Evolutionary conservation across 2,888 invertebrate species (phyloP).

Genomic region (Nezara viridula): DNA sequence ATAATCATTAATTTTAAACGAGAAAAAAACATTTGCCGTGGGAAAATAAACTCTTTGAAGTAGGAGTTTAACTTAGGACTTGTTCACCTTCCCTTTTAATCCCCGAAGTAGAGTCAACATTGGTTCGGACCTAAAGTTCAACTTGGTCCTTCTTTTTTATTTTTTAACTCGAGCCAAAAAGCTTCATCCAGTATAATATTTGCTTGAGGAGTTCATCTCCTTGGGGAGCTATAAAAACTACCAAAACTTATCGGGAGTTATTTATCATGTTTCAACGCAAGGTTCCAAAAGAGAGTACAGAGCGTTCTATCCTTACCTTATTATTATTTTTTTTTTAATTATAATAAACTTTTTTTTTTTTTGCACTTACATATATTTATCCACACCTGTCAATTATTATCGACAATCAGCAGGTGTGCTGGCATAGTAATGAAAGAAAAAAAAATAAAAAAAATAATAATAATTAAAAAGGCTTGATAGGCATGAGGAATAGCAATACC

Average conservation of each 20-base stretch:
- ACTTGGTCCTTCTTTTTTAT: not conserved
- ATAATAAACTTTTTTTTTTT: too few species aligned
- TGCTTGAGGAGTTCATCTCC: constrained; percentile 20
- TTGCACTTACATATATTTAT: too few species aligned
- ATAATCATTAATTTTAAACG: constrained; percentile 26
- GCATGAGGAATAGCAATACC: too few species aligned
- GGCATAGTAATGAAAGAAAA: too few species aligned
- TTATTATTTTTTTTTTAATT: too few species aligned
- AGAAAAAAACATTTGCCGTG: constrained; percentile 22
- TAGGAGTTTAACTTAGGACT: constrained; percentile 33
- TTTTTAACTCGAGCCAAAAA: not conserved
- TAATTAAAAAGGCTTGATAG: too few species aligned
- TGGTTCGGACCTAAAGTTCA: constrained; percentile 8
- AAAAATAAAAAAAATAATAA: too few species aligned
- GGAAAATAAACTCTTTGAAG: constrained; percentile 43
- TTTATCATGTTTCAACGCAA: too few species aligned
- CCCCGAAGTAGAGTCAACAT: not conserved
- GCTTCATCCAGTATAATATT: not conserved
- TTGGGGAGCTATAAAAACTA: not conserved
- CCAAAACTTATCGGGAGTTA: not conserved
- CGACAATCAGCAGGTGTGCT: too few species aligned
- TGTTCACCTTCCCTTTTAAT: constrained; percentile 39
- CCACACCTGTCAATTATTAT: too few species aligned
- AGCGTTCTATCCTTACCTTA: too few species aligned
- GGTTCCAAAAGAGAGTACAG: too few species aligned